Evolutionary conservation across 2,888 invertebrate species (phyloP).

Genomic region (Xylota sylvarum): DNA sequence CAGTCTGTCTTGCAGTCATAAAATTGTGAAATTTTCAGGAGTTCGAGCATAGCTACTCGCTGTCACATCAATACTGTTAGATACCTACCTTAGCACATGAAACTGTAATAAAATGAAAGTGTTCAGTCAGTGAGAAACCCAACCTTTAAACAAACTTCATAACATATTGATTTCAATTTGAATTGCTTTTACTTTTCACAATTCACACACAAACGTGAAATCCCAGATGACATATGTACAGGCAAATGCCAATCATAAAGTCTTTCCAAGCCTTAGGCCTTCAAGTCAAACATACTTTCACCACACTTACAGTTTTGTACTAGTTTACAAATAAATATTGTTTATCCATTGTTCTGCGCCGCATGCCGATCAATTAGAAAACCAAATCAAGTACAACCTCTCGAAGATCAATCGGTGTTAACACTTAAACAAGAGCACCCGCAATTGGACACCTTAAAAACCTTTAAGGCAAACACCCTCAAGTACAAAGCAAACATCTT

Average conservation of each 20-base stretch:
- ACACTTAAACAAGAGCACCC: neutral
- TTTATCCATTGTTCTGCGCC: neutral
- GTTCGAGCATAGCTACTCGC: too few relatives aligned
- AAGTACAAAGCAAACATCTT: slow-evolving; percentile 1
- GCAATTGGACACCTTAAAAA: neutral
- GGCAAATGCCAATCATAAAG: neutral
- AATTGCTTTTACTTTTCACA: neutral
- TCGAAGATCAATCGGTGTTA: neutral
- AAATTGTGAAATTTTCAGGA: too few relatives aligned
- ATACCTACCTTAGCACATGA: too few relatives aligned
- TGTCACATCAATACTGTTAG: too few relatives aligned
- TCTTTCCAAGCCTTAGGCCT: neutral
- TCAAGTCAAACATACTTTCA: neutral
- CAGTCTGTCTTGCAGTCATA: too few relatives aligned
- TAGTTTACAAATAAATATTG: neutral
- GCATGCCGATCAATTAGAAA: neutral
- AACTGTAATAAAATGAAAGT: too few relatives aligned
- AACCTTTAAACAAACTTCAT: too few relatives aligned
- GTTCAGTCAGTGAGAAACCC: neutral
- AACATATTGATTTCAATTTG: too few relatives aligned
- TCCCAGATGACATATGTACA: neutral
- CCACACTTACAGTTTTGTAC: neutral
- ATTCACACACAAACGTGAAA: neutral
- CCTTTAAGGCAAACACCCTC: slow-evolving; percentile 21
- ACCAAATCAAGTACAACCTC: neutral